Evolutionary conservation across 2,888 invertebrate species (phyloP).

Genomic region (Scrobipalpa costella): DNA sequence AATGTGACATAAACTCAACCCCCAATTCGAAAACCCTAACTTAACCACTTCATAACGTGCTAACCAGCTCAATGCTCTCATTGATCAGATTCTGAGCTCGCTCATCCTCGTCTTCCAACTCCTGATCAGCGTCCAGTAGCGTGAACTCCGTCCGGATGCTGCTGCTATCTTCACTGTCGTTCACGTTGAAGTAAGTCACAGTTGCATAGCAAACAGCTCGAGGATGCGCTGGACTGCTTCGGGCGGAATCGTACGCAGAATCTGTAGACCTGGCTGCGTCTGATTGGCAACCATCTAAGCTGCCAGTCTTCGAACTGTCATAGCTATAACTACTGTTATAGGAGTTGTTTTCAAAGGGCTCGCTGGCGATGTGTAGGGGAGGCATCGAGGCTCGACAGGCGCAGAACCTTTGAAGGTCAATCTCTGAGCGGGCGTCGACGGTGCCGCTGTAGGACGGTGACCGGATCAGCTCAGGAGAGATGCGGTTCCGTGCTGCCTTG

Average conservation of each 20-base stretch:
- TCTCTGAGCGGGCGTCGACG: constrained; percentile 69
- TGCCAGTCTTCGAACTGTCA: constrained; percentile 60
- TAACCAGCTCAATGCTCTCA: constrained; percentile 70
- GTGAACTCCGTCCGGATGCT: constrained; percentile 74
- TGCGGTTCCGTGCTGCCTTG: constrained; percentile 62
- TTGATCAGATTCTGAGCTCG: constrained; percentile 70
- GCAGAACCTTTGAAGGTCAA: constrained; percentile 67
- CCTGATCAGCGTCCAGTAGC: constrained; percentile 61
- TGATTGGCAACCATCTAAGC: constrained; percentile 55
- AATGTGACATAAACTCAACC: not conserved
- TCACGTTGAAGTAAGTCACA: constrained; percentile 71
- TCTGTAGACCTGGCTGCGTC: constrained; percentile 57
- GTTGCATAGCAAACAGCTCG: constrained; percentile 67
- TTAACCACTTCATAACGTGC: constrained; percentile 61
- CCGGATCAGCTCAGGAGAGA: constrained; percentile 64
- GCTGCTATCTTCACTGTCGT: constrained; percentile 72
- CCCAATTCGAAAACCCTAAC: constrained; percentile 10
- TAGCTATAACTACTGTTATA: constrained; percentile 65
- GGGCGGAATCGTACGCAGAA: constrained; percentile 71
- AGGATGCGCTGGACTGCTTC: constrained; percentile 61
- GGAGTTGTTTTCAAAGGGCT: constrained; percentile 58
- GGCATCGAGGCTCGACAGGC: constrained; percentile 65
- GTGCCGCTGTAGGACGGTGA: constrained; percentile 71
- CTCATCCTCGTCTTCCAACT: constrained; percentile 57
- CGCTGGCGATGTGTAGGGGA: constrained; percentile 47